Base-by-base conservation (phyloP, 37 sponge, comb jelly and placozoan species). In the Diacarnus erythraeanus region DNA sequence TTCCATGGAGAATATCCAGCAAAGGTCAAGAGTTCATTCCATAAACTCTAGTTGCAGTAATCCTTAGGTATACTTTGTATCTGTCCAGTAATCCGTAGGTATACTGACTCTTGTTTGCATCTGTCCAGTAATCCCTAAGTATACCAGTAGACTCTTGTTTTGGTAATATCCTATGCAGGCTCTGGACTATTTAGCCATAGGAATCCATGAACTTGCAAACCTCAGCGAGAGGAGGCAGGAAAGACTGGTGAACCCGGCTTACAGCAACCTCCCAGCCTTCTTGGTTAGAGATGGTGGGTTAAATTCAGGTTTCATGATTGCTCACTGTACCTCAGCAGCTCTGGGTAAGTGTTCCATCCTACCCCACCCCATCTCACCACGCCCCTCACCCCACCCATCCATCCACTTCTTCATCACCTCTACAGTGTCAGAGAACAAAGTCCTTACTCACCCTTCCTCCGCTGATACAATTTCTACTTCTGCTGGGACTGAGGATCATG, bases 1-100 rank as follows among this genome's bases (percentile, higher is more conserved):
- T 98, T 98, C 86, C 99, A 98, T 70, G 99, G 99, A 35, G 96
- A 98, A 60, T 98, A 98, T 75, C 99, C 99, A 29, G 99, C 99
- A 26, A 98, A 98, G 88, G 94, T 94, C 25, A 56, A n/a, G 25
- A 61, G 25, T 61, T 6, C 29, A 23, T 15, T 61, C n/a, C n/a
- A n/a, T n/a, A n/a, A n/a, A n/a, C n/a, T n/a, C n/a, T n/a, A n/a
- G n/a, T n/a, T n/a, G n/a, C n/a, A n/a, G n/a, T n/a, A n/a, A n/a
- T n/a, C n/a, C n/a, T n/a, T n/a, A n/a, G n/a, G n/a, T n/a, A n/a
- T n/a, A n/a, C n/a, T n/a, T n/a, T n/a, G n/a, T n/a, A n/a, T n/a
- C n/a, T n/a, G n/a, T n/a, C n/a, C n/a, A n/a, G n/a, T n/a, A n/a
- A n/a, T n/a, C n/a, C n/a, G n/a, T n/a, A n/a, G n/a, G n/a, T n/a